Evolutionary conservation across 2,888 invertebrate genomes (phyloP).

Genomic region (Allygus modestus): DNA sequence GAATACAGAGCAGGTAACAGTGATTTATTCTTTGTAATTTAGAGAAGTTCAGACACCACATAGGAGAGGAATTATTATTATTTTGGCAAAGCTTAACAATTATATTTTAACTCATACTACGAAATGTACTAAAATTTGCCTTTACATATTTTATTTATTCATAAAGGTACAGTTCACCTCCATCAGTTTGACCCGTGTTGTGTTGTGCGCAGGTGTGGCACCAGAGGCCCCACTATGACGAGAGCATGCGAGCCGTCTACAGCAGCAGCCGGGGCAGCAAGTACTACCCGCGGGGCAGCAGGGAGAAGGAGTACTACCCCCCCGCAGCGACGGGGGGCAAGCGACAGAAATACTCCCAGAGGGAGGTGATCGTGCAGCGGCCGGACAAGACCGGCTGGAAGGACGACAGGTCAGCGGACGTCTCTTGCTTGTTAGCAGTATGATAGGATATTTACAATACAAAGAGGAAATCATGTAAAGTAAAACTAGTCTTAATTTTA

Average conservation of each 20-base stretch:
- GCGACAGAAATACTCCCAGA: constrained; percentile 75
- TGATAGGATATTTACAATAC: no score
- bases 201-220: constrained; percentile 47
- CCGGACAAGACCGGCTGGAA: constrained; percentile 72
- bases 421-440: no score
- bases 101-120: no score
- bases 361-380: constrained; percentile 88
- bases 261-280: constrained; percentile 23
- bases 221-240: constrained; percentile 53
- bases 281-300: constrained; percentile 28
- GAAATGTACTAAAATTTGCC: no score
- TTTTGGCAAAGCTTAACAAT: no score
- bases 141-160: no score
- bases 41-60: no score
- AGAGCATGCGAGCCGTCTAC: constrained; percentile 46
- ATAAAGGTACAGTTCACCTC: no score
- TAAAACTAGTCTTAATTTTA: neutral
- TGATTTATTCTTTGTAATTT: neutral
- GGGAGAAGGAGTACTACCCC: constrained; percentile 60
- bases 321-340: constrained; percentile 23
- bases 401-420: constrained; percentile 68
- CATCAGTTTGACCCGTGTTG: no score
- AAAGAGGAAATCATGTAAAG: neutral
- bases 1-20: constrained; percentile 42
- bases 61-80: no score